Percentiles rank a stretch among this genome's conserved stretches.
Evolutionary conservation across 2,888 invertebrate genomes (phyloP).

Genomic region (Mesorhabditis spiculigera): DNA sequence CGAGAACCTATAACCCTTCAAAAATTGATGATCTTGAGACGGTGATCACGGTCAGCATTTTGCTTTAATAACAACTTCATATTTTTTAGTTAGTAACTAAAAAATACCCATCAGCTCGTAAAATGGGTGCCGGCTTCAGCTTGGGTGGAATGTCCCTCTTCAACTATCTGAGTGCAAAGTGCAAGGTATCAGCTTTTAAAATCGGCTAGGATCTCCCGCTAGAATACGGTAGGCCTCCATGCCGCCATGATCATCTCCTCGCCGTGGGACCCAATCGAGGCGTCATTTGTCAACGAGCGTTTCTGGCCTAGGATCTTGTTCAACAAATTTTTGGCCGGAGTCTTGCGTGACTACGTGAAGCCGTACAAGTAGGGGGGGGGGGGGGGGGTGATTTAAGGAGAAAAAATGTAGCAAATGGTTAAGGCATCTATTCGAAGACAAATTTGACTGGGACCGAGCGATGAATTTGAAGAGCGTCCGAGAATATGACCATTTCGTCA

Average conservation of each 20-base stretch:
- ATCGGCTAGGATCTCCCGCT: background rate
- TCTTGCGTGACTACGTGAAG: background rate
- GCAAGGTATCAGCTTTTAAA: background rate
- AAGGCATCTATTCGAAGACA: constrained; percentile 4
- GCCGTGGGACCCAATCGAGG: constrained; percentile 73
- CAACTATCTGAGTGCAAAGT: constrained; percentile 1
- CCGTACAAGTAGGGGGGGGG: constrained; percentile 6
- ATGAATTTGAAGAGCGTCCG: constrained; percentile 1
- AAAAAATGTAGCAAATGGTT: too few relatives aligned
- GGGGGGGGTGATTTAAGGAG: too few relatives aligned
- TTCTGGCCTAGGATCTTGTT: background rate
- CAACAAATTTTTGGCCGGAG: background rate
- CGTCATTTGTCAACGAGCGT: constrained; percentile 25
- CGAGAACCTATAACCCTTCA: background rate
- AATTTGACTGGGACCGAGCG: constrained; percentile 5
- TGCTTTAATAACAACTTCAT: background rate
- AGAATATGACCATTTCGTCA: background rate
- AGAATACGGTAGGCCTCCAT: background rate
- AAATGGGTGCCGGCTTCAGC: background rate
- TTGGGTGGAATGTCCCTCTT: background rate
- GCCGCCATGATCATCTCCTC: constrained; percentile 69
- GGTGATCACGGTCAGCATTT: background rate
- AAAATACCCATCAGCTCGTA: background rate
- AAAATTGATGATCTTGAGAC: constrained; percentile 1
- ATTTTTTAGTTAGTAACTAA: background rate